phyloP scores from a whole-genome alignment of 2,113 vertebrate species.

The Syrmaticus mikado region DNA sequence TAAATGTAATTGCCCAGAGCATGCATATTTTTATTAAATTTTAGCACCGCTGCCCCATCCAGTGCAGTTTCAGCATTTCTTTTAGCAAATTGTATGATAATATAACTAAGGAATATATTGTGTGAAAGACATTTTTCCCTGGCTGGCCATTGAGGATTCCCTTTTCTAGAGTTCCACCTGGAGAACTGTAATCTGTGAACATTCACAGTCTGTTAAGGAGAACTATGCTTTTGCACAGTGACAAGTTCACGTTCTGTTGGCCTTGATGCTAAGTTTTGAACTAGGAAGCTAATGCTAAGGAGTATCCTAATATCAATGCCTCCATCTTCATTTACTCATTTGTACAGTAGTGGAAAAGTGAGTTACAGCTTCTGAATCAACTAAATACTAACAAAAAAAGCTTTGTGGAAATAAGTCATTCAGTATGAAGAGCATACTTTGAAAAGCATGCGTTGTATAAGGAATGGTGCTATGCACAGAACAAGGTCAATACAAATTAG shows the following conservation, averaged over 20 bases:
- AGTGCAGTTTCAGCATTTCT: neutral
- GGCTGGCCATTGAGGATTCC: neutral
- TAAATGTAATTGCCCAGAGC: neutral
- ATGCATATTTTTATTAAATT: neutral
- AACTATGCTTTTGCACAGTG: neutral
- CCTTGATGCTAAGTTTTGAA: neutral
- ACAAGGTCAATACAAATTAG: neutral
- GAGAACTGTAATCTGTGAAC: neutral
- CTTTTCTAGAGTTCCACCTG: neutral
- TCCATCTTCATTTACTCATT: fast-evolving
- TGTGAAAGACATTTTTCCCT: neutral
- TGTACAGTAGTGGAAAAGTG: neutral
- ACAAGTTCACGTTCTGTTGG: neutral
- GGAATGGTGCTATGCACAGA: neutral
- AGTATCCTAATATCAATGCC: neutral
- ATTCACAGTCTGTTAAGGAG: neutral
- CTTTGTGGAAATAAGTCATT: neutral
- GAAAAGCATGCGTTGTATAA: neutral
- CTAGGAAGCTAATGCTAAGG: neutral
- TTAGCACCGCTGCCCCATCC: neutral
- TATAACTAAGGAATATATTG: neutral
- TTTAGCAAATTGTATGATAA: neutral
- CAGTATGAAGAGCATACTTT: neutral
- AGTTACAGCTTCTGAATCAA: neutral
- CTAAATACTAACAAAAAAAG: neutral